Conservation (phyloP, 2,888 invertebrate species). For the Sphecodes monilicornis region DNA sequence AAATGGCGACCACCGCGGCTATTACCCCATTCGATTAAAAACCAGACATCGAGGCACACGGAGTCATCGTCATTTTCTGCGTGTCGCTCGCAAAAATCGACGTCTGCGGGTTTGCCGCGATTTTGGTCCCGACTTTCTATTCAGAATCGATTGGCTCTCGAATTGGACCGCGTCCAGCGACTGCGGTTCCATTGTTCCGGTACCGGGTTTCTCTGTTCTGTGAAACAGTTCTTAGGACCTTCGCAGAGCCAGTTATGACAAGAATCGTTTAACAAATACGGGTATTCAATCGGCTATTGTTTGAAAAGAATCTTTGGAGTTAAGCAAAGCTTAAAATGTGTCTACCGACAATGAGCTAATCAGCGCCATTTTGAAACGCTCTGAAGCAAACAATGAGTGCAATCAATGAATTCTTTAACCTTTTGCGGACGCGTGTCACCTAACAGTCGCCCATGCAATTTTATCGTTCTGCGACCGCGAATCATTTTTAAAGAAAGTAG, state of each 20-base stretch:
- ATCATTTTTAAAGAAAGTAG: too few species aligned
- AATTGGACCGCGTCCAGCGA: neutral
- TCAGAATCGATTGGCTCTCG: neutral
- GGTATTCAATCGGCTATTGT: neutral
- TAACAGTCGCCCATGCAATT: too few species aligned
- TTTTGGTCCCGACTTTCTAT: neutral
- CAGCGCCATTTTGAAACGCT: neutral
- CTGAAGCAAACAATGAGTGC: neutral
- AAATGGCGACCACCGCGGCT: slow-evolving; percentile 42
- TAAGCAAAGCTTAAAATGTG: neutral
- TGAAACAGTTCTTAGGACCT: neutral
- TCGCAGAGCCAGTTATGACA: neutral
- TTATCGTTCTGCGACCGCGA: too few species aligned
- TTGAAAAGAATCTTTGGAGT: neutral
- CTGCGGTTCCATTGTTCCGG: neutral
- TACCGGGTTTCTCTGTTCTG: neutral
- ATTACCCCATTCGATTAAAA: slow-evolving; percentile 50
- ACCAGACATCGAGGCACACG: neutral
- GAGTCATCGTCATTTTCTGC: slow-evolving; percentile 36
- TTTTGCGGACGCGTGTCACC: too few species aligned
- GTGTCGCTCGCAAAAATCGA: slow-evolving; percentile 35
- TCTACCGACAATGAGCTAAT: neutral
- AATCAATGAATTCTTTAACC: neutral
- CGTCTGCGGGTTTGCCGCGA: slow-evolving; percentile 6
- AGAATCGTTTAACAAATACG: too few species aligned